Conservation (phyloP, 2,888 invertebrate species). For the Euclidia mi region DNA sequence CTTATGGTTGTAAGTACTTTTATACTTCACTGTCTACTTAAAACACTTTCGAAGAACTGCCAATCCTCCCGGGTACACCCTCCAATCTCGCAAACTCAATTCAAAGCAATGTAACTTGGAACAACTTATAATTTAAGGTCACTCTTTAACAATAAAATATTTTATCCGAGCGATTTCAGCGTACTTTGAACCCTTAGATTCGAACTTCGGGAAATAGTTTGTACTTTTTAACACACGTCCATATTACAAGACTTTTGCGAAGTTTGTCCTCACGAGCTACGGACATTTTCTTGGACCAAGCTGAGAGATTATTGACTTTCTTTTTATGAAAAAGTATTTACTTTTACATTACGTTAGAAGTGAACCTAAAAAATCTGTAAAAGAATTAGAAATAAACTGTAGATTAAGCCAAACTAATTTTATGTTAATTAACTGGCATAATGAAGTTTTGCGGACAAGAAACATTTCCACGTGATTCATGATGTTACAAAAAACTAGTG, state of each 20-base stretch:
- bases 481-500: constrained; percentile 14
- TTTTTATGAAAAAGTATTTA: too few relatives aligned
- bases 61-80: constrained; percentile 15
- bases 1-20: constrained; percentile 97
- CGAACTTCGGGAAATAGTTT: too few relatives aligned
- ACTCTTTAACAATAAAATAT: too few relatives aligned
- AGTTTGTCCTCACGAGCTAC: too few relatives aligned
- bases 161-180: too few relatives aligned
- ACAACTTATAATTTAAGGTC: too few relatives aligned
- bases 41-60: constrained; percentile 8
- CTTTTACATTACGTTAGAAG: constrained; percentile 9
- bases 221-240: too few relatives aligned
- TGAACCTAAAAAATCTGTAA: constrained; percentile 4
- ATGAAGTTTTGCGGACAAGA: constrained; percentile 13
- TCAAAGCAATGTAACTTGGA: constrained; percentile 32
- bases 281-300: too few relatives aligned
- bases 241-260: too few relatives aligned
- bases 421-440: constrained; percentile 10
- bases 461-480: constrained; percentile 13
- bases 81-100: constrained; percentile 38
- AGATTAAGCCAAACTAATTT: constrained; percentile 5
- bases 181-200: too few relatives aligned
- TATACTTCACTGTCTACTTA: constrained; percentile 5
- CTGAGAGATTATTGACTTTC: too few relatives aligned
- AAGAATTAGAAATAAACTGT: constrained; percentile 14